These are phyloP conservation scores for Drosophila ohnishii DNA, from an alignment of 1,140 invertebrate species.

Conservation along the genomic window DNA sequence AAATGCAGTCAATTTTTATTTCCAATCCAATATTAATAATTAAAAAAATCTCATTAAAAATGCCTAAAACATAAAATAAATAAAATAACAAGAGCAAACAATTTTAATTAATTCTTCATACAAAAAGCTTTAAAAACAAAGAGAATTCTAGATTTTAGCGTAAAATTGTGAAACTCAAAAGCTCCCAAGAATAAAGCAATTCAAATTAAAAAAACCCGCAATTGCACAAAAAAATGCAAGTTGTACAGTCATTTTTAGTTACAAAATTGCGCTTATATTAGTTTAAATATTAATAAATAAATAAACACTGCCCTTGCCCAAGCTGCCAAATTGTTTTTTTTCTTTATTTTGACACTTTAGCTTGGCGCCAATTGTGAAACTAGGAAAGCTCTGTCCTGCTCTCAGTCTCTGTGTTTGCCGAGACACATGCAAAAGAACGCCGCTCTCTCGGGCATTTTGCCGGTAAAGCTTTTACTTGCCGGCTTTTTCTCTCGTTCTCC, in stretches of 20 bases:
- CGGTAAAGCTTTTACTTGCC: slow-evolving; percentile 6
- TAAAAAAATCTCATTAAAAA: neutral
- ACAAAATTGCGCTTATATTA: neutral
- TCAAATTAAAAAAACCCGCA: neutral
- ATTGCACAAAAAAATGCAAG: neutral
- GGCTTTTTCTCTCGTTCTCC: slow-evolving; percentile 1
- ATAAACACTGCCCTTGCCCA: slow-evolving; percentile 18
- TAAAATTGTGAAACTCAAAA: slow-evolving; percentile 13
- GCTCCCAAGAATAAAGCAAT: neutral
- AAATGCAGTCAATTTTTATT: neutral
- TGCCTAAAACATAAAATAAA: neutral
- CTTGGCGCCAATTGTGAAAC: slow-evolving; percentile 20
- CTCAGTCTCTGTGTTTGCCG: neutral
- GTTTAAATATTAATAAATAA: slow-evolving; percentile 9
- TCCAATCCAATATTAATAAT: neutral
- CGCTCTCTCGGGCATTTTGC: slow-evolving; percentile 2
- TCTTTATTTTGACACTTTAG: slow-evolving; percentile 10
- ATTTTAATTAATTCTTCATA: neutral
- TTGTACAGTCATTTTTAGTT: slow-evolving; percentile 1
- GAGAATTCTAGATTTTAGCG: slow-evolving; percentile 10
- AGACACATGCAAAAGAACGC: slow-evolving; percentile 8
- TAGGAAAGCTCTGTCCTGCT: neutral
- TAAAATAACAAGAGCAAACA: neutral
- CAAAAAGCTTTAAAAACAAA: neutral
- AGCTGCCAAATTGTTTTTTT: neutral